These are phyloP conservation scores for Chroicocephalus ridibundus DNA, from an alignment of 2,113 vertebrate species.

Conservation along the genomic window DNA sequence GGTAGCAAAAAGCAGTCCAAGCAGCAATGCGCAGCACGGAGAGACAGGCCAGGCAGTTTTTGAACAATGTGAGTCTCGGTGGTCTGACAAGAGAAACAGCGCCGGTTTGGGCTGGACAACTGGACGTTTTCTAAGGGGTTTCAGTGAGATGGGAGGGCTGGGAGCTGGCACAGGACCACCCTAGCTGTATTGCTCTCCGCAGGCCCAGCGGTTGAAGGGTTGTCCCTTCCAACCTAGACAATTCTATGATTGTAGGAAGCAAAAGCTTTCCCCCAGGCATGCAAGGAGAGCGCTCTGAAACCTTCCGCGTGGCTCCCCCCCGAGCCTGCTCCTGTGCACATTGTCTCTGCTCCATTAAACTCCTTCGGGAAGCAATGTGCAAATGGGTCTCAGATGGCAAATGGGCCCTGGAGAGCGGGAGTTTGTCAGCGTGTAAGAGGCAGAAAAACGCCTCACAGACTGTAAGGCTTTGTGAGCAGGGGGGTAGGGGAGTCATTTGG, in stretches of 20 bases:
- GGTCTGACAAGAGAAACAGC: accelerated
- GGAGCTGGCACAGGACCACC: background rate
- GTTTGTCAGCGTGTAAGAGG: background rate
- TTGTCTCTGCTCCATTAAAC: background rate
- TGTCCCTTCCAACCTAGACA: background rate
- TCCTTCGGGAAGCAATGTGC: background rate
- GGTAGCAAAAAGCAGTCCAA: background rate
- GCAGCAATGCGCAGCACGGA: background rate
- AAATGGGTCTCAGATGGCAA: background rate
- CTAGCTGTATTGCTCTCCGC: background rate
- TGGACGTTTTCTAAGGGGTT: background rate
- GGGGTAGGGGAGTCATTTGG: background rate
- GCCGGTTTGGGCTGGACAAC: background rate
- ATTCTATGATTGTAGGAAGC: background rate
- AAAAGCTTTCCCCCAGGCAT: background rate
- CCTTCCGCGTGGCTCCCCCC: background rate
- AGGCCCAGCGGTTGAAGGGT: background rate
- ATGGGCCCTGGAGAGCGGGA: background rate
- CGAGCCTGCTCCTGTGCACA: background rate
- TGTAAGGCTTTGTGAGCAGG: background rate
- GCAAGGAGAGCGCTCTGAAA: background rate
- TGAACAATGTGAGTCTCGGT: accelerated
- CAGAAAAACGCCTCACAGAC: background rate
- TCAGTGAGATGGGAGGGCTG: accelerated
- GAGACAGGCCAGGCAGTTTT: accelerated